Conservation (phyloP, 2,888 invertebrate species). For the Ophraella communa region DNA sequence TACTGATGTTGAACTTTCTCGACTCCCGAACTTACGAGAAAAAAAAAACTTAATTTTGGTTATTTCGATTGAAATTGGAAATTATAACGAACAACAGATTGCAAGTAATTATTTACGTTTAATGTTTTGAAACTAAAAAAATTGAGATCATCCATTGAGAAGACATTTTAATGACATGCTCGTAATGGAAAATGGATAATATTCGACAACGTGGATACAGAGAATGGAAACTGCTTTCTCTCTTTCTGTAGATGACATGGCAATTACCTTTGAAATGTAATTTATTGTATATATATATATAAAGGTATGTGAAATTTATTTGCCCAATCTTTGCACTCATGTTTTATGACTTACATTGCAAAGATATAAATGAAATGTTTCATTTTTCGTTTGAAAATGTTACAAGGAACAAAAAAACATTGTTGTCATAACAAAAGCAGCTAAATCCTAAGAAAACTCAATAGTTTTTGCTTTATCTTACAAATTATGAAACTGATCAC, state of each 20-base stretch:
- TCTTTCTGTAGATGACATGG: constrained; percentile 40
- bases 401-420: too few species aligned
- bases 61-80: too few species aligned
- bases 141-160: background rate
- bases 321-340: constrained; percentile 9
- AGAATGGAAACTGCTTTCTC: background rate
- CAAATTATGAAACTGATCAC: too few species aligned
- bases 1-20: background rate
- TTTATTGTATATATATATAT: constrained; percentile 26
- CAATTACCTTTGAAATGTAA: constrained; percentile 39
- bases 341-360: background rate
- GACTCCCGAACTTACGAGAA: background rate
- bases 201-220: constrained; percentile 30
- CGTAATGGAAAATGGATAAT: constrained; percentile 38
- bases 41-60: background rate
- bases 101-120: too few species aligned
- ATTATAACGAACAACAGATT: too few species aligned
- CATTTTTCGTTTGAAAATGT: background rate
- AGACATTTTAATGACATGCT: constrained; percentile 19
- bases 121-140: background rate
- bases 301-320: constrained; percentile 31
- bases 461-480: too few species aligned
- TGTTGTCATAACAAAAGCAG: too few species aligned
- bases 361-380: background rate
- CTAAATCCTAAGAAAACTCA: too few species aligned